Percentiles rank a stretch among this genome's conserved stretches.
These are phyloP conservation scores for Crambe crambe DNA, from an alignment of 37 sponge, comb jelly and placozoan species.

Conservation along the genomic window DNA sequence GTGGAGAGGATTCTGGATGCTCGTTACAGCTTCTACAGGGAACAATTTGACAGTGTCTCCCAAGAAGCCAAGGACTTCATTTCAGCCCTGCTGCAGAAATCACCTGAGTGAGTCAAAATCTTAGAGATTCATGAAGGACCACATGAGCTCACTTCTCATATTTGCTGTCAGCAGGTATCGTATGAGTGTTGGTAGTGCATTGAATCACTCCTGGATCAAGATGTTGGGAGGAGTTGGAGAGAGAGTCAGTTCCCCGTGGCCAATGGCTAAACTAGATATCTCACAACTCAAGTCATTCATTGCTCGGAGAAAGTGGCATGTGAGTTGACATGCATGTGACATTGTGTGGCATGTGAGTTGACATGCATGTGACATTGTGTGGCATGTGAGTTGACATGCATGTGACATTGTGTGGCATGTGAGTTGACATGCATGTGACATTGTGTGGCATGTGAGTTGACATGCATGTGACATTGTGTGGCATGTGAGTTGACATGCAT, in stretches of 20 bases:
- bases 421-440: slow-evolving; percentile 1
- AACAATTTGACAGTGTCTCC: slow-evolving; percentile 62
- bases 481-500: background rate
- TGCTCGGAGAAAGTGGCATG: slow-evolving; percentile 64
- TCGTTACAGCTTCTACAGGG: slow-evolving; percentile 40
- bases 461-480: background rate
- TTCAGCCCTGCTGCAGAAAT: slow-evolving; percentile 50
- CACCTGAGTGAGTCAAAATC: slow-evolving; percentile 54
- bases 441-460: slow-evolving; percentile 11
- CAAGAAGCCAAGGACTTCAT: slow-evolving; percentile 83
- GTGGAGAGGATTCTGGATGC: slow-evolving; percentile 47
- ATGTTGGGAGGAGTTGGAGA: background rate
- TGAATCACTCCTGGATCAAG: slow-evolving; percentile 50
- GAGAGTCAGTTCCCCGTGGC: slow-evolving; percentile 35
- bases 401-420: slow-evolving; percentile 7
- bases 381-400: slow-evolving; percentile 15
- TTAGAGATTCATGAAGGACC: background rate
- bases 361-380: slow-evolving; percentile 23
- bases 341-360: slow-evolving; percentile 58
- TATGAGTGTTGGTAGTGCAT: slow-evolving; percentile 26
- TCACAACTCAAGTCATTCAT: slow-evolving; percentile 47
- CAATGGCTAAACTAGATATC: slow-evolving; percentile 47
- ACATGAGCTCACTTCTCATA: background rate
- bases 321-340: slow-evolving; percentile 24
- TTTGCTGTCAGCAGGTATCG: slow-evolving; percentile 24